Evolutionary conservation across 2,888 invertebrate genomes (phyloP), one percentile per base, ranked within the genome.

Genomic region (Bursaphelenchus okinawaensis): DNA sequence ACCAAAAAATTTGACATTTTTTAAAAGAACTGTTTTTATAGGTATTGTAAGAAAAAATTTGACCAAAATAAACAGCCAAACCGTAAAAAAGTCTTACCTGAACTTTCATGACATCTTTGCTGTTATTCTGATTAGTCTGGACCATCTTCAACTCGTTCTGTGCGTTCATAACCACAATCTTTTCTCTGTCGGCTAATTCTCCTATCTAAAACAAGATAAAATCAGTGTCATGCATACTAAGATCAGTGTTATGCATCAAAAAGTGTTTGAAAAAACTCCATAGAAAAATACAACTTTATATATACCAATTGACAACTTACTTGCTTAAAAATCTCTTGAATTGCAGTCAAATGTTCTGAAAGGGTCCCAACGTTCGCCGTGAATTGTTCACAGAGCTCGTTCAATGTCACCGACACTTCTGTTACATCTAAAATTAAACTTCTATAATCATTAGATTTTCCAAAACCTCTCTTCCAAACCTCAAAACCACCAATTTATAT

Each of bases 151-250:
- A n/a, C 16, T 59, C 60, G 23, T 59, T 59, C 16, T 19, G 8
- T 9, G 60, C 56, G 23, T 27, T 59, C 60, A 40, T 59, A 9
- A 50, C 60, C 12, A 31, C 23, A 4, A 59, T 59, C 9, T 27
- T 26, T 23, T 59, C 60, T n/a, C 51, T n/a, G 19, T 59, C 60
- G 12, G 60, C 60, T 12, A 59, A 19, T 22, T 59, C 29, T 23
- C 60, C 60, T 27, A 59, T 40, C 60, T 59, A 6, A 20, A 56
- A 26, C 12, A 8, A 19, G 54, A 54, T 9, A 19, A 8, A 22
- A 8, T 9, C 22, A 54, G 20, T n/a, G 8, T 8, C 8, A 20
- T 56, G 16, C 4, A 28, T 20, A 19, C 16, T 1, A 19, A 19
- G 29, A 51, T 16, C 19, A 20, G 8, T 59, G 9, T n/a, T 4